Base-by-base conservation (phyloP, 2,888 invertebrate species). In the Plagodis pulveraria region DNA sequence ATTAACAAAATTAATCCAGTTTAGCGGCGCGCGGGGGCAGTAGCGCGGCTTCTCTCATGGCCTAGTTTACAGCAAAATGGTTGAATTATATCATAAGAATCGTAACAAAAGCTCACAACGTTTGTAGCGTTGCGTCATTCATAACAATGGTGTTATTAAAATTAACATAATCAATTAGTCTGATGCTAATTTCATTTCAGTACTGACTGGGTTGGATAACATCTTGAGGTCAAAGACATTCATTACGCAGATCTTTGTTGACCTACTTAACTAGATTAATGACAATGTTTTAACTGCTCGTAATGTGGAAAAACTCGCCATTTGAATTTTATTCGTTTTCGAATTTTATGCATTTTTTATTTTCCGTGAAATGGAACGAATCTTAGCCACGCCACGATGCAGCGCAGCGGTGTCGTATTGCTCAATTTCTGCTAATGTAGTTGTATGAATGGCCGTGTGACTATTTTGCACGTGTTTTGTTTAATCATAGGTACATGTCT, bases 41-140 rank as follows among this genome's bases (percentile, higher is more conserved):
- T 22, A 22, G 22, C 22, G 22, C 22, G 22, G 22, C 22, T 66
- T 67, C 62, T 67, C 71, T 67, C 71, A 67, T 66, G 67, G 62
- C 70, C 72, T 61, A 69, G 66, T 63, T 72, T 56, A 58, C 56
- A 66, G 54, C 62, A 63, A 69, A 70, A 65, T 53, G 42, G 42
- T 69, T 62, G 53, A 63, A 70, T 72, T 71, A 70, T 69, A 69
- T 72, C 70, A 72, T 63, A 50, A 66, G 58, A 63, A 63, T 50
- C 51, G 63, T 68, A 64, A 68, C 66, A 57, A 62, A 65, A 67
- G 59, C 67, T 65, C 61, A 63, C 67, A 69, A 58, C 55, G 56
- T 62, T 65, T 61, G 65, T 63, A 48, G 50, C 49, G 63, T 71
- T 71, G 59, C 73, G 72, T 74, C 70, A 69, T 63, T 58, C 60